Evolutionary conservation across 2,797 vertebrate genomes (phyloP).

Genomic region (Chaenodraco wilsoni): DNA sequence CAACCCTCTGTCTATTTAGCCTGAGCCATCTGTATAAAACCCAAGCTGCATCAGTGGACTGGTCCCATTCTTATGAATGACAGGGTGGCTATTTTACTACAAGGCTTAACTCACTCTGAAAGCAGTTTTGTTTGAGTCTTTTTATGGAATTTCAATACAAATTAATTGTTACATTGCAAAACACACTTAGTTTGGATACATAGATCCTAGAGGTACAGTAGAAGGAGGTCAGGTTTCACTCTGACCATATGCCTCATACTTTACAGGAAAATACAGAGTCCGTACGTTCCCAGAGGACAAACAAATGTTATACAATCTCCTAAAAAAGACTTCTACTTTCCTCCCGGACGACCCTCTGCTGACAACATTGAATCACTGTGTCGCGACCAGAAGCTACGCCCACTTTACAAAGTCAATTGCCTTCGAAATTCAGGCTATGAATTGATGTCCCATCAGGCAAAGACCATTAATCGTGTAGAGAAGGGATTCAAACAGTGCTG

Average conservation of each 20-base stretch:
- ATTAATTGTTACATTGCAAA: conserved; percentile 4
- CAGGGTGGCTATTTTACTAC: not conserved
- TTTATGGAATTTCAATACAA: not conserved
- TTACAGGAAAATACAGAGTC: conserved; percentile 51
- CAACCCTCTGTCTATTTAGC: not conserved
- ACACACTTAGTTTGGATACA: not conserved
- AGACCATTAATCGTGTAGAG: conserved; percentile 77
- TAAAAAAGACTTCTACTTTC: conserved; percentile 69
- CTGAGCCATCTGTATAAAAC: not conserved
- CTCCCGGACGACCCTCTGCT: conserved; percentile 75
- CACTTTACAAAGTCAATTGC: conserved; percentile 66
- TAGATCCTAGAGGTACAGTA: not conserved
- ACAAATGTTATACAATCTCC: no score
- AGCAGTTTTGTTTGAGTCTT: not conserved
- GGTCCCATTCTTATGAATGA: not conserved
- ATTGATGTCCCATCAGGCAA: conserved; percentile 70
- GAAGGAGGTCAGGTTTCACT: not conserved
- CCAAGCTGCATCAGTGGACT: not conserved
- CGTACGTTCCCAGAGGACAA: not conserved
- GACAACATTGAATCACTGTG: conserved; percentile 71
- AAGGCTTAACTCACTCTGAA: not conserved
- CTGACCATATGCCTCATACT: conserved; percentile 29
- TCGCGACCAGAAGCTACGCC: conserved; percentile 60
- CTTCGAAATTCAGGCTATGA: conserved; percentile 55
- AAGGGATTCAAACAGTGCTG: conserved; percentile 80